Evolutionary conservation across 2,797 vertebrate genomes (phyloP).

Genomic region (Sandelia bainsii): DNA sequence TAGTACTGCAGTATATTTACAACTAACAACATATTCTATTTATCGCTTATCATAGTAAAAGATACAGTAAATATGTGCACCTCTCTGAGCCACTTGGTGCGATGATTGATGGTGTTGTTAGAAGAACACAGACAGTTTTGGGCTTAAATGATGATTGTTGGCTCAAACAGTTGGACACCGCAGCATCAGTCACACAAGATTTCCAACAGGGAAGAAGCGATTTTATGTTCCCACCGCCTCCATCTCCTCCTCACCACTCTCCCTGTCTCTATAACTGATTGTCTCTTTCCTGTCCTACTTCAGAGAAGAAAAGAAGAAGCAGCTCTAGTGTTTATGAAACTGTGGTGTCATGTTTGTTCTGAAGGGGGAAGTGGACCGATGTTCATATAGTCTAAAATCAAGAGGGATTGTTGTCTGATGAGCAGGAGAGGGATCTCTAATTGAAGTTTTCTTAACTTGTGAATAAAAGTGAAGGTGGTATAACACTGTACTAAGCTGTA

Average conservation of each 20-base stretch:
- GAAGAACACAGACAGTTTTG: background rate
- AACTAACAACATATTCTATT: background rate
- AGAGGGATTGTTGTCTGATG: too few species aligned
- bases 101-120: background rate
- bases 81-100: background rate
- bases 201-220: conserved; percentile 11
- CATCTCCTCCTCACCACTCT: conserved; percentile 4
- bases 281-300: background rate
- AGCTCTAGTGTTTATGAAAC: too few species aligned
- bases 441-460: too few species aligned
- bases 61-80: background rate
- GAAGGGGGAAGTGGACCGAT: too few species aligned
- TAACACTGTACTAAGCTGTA: too few species aligned
- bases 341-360: too few species aligned
- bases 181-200: background rate
- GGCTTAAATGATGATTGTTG: background rate
- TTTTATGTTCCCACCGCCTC: conserved; percentile 14
- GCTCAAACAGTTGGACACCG: background rate
- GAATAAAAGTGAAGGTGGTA: too few species aligned
- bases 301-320: too few species aligned
- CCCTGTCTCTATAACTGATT: background rate
- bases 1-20: background rate
- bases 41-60: background rate
- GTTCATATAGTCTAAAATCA: too few species aligned
- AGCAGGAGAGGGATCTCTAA: too few species aligned